Conservation (phyloP, 2,797 vertebrate genomes). For the Mionectes olivaceus region DNA sequence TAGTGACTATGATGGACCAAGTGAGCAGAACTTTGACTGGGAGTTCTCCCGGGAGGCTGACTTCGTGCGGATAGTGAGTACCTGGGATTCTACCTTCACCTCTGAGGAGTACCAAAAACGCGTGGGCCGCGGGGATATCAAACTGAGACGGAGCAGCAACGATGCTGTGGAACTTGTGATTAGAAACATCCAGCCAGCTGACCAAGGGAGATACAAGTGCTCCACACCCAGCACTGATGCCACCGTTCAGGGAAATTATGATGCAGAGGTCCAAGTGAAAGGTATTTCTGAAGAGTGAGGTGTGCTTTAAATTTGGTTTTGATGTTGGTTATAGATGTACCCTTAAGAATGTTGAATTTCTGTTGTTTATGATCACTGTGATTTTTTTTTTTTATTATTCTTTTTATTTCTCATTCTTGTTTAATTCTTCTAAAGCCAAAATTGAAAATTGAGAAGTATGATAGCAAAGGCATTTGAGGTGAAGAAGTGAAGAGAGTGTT, state of each 20-base stretch:
- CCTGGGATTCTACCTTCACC: conserved; percentile 86
- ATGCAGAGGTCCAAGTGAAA: conserved; percentile 86
- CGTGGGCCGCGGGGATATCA: conserved; percentile 81
- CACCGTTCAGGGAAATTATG: conserved; percentile 88
- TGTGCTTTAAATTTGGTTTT: conserved; percentile 48
- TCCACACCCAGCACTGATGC: conserved; percentile 93
- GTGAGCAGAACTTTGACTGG: conserved; percentile 96
- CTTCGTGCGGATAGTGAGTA: conserved; percentile 85
- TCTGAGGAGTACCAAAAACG: conserved; percentile 80
- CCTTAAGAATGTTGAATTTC: background rate
- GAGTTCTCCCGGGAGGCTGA: conserved; percentile 68
- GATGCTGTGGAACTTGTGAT: conserved; percentile 88
- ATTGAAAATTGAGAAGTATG: background rate
- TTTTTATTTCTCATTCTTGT: background rate
- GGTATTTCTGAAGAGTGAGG: conserved; percentile 81
- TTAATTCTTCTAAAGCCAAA: background rate
- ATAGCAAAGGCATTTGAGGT: background rate
- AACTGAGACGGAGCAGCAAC: conserved; percentile 79
- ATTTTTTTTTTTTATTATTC: background rate
- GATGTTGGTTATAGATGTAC: background rate
- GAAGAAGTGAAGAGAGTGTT: background rate
- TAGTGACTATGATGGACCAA: conserved; percentile 88
- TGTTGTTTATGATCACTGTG: background rate
- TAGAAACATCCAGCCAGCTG: conserved; percentile 77
- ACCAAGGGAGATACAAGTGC: conserved; percentile 89